Percentiles rank a stretch among this genome's conserved stretches.
These are phyloP conservation scores for Sericinus montela DNA, from an alignment of 2,888 invertebrate genomes.

Conservation along the genomic window DNA sequence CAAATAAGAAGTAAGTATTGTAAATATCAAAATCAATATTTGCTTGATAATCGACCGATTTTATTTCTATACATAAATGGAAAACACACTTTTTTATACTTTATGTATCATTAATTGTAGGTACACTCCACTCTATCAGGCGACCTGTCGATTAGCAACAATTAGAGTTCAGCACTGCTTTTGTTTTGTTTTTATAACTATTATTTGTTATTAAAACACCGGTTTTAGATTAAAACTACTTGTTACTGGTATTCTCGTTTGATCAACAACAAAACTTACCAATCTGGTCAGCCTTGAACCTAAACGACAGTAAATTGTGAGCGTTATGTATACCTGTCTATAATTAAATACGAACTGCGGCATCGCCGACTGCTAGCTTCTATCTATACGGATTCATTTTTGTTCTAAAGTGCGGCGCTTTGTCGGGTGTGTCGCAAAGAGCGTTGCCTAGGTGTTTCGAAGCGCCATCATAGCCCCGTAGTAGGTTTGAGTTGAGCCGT, in stretches of 20 bases:
- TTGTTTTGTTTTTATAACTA: too few relatives aligned
- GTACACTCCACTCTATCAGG: too few relatives aligned
- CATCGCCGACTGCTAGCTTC: slow-evolving; percentile 43
- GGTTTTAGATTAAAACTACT: too few relatives aligned
- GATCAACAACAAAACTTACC: slow-evolving; percentile 35
- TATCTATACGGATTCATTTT: slow-evolving; percentile 52
- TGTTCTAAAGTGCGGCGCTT: slow-evolving; percentile 47
- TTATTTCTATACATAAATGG: too few relatives aligned
- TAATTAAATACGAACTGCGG: slow-evolving; percentile 37
- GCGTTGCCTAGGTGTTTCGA: slow-evolving; percentile 58
- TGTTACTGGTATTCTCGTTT: slow-evolving; percentile 24
- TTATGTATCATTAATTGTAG: too few relatives aligned
- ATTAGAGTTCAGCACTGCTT: too few relatives aligned
- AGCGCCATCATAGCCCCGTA: slow-evolving; percentile 70
- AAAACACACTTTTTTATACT: too few relatives aligned
- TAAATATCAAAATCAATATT: too few relatives aligned
- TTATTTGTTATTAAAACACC: too few relatives aligned
- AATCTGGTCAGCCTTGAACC: slow-evolving; percentile 65
- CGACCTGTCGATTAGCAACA: too few relatives aligned
- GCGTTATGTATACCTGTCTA: slow-evolving; percentile 18
- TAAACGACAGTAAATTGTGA: slow-evolving; percentile 27
- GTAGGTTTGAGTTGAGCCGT: slow-evolving; percentile 65
- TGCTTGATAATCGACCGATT: too few relatives aligned
- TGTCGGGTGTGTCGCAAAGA: slow-evolving; percentile 73
- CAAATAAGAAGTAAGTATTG: too few relatives aligned